Conservation (phyloP, 2,113 vertebrate genomes). For the Amphiprion percula region DNA sequence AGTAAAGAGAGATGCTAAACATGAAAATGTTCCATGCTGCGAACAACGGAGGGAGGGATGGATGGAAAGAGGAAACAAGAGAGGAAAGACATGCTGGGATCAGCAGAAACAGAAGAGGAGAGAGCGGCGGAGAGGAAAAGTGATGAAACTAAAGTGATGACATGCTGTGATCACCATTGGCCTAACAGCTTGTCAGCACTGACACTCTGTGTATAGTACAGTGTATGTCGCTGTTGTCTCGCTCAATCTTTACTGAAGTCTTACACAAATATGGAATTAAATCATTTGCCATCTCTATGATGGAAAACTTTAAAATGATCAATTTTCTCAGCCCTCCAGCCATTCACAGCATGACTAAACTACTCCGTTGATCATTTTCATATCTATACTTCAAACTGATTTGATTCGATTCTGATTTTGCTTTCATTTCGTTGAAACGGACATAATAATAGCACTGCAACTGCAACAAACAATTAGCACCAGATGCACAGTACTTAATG, state of each 20-base stretch:
- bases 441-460: too few species aligned
- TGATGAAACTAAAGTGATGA: constrained; percentile 45
- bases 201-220: constrained; percentile 11
- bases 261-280: background rate
- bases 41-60: constrained; percentile 21
- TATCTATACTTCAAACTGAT: background rate
- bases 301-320: constrained; percentile 12
- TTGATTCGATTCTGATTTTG: too few species aligned
- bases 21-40: constrained; percentile 35
- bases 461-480: too few species aligned
- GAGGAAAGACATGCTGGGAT: constrained; percentile 34
- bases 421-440: too few species aligned
- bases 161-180: constrained; percentile 58
- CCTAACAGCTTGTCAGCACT: constrained; percentile 35
- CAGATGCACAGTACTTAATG: too few species aligned
- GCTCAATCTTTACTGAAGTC: background rate
- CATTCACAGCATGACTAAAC: constrained; percentile 15
- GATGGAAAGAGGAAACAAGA: constrained; percentile 30
- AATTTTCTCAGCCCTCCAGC: background rate
- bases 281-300: background rate
- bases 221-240: background rate
- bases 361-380: background rate
- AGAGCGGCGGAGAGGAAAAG: constrained; percentile 17
- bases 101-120: constrained; percentile 9
- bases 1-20: constrained; percentile 25